Conservation (phyloP, 1,140 invertebrate species). For the Pinna nobilis region DNA sequence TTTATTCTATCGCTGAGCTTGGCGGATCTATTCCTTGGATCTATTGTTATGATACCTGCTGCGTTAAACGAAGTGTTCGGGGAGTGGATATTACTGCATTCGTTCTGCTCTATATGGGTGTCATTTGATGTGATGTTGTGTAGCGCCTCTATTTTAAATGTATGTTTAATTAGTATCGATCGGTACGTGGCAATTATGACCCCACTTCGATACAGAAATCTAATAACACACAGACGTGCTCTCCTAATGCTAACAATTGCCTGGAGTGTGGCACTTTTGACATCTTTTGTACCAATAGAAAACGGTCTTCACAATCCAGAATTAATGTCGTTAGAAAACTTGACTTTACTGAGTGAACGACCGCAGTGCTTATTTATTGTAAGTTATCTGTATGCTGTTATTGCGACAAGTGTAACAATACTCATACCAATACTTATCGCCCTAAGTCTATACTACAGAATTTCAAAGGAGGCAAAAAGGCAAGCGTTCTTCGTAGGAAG, state of each 20-base stretch:
- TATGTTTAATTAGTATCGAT: slow-evolving; percentile 98
- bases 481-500: slow-evolving; percentile 63
- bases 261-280: slow-evolving; percentile 95
- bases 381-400: slow-evolving; percentile 58
- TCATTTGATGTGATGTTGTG: slow-evolving; percentile 99
- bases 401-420: slow-evolving; percentile 61
- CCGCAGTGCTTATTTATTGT: slow-evolving; percentile 65
- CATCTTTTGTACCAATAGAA: slow-evolving; percentile 97
- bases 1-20: slow-evolving; percentile 96
- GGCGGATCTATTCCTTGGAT: slow-evolving; percentile 92
- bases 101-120: slow-evolving; percentile 98
- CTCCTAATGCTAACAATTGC: slow-evolving; percentile 93
- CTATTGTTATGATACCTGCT: slow-evolving; percentile 83
- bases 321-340: slow-evolving; percentile 56
- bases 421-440: slow-evolving; percentile 66
- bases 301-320: slow-evolving; percentile 85
- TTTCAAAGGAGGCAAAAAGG: slow-evolving; percentile 66
- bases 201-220: slow-evolving; percentile 96
- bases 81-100: slow-evolving; percentile 96
- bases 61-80: slow-evolving; percentile 75
- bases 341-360: slow-evolving; percentile 51
- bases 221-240: slow-evolving; percentile 87
- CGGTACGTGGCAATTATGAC: slow-evolving; percentile 99
- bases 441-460: slow-evolving; percentile 62
- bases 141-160: slow-evolving; percentile 97